These are phyloP conservation scores for Campopleginae sp. DNA, from an alignment of 2,888 invertebrate species.

Conservation along the genomic window DNA sequence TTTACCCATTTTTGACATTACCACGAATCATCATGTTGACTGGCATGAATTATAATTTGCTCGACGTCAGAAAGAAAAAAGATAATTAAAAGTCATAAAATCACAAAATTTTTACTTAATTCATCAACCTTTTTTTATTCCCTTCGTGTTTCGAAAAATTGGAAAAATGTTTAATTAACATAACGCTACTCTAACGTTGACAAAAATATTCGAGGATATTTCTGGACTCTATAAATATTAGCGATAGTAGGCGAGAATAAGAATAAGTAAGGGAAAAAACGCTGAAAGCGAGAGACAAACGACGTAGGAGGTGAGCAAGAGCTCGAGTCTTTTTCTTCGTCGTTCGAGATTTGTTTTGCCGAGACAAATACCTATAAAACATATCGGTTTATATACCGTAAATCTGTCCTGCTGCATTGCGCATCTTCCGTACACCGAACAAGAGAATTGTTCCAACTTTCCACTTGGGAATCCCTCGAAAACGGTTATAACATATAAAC, in stretches of 20 bases:
- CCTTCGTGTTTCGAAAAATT: neutral
- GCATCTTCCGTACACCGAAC: slow-evolving; percentile 20
- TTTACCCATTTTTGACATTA: neutral
- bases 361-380: slow-evolving; percentile 60
- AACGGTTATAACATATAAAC: slow-evolving; percentile 38
- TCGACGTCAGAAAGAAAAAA: neutral
- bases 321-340: slow-evolving; percentile 29
- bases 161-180: neutral
- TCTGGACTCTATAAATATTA: slow-evolving; percentile 34
- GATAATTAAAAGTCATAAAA: neutral
- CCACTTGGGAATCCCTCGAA: slow-evolving; percentile 50
- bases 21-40: slow-evolving; percentile 2
- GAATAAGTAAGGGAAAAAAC: slow-evolving; percentile 2
- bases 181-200: neutral
- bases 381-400: slow-evolving; percentile 58
- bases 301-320: slow-evolving; percentile 26
- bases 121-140: neutral
- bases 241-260: slow-evolving; percentile 19
- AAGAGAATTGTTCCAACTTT: slow-evolving; percentile 55
- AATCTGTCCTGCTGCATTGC: slow-evolving; percentile 58
- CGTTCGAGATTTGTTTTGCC: slow-evolving; percentile 45
- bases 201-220: slow-evolving; percentile 27
- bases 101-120: neutral
- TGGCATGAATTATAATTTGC: neutral
- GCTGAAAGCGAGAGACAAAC: slow-evolving; percentile 8